Conservation (phyloP, 2,797 vertebrate species). For the Phoebastria nigripes region DNA sequence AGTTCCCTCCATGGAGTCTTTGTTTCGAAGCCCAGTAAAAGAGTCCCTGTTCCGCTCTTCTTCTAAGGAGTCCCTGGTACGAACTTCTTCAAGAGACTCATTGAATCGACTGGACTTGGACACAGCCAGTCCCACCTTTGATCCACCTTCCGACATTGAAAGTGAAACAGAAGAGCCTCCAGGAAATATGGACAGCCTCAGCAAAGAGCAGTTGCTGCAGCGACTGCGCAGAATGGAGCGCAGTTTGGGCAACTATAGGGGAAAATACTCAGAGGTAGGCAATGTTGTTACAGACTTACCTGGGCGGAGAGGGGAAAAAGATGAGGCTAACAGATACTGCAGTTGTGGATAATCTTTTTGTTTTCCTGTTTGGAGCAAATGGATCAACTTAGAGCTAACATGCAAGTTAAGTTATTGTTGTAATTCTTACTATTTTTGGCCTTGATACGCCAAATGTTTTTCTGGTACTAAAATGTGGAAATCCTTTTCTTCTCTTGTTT, state of each 20-base stretch:
- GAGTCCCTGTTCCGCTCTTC: slow-evolving; percentile 86
- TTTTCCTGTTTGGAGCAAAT: not conserved
- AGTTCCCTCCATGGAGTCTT: slow-evolving; percentile 91
- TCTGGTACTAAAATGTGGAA: not conserved
- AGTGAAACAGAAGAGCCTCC: slow-evolving; percentile 88
- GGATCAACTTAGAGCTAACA: not conserved
- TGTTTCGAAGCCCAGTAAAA: slow-evolving; percentile 87
- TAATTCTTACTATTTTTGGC: not conserved
- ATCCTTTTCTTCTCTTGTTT: not conserved
- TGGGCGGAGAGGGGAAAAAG: not conserved
- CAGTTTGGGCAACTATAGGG: slow-evolving; percentile 87
- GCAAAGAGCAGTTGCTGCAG: slow-evolving; percentile 87
- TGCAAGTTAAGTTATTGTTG: not conserved
- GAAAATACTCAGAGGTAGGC: slow-evolving; percentile 91
- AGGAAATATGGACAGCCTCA: slow-evolving; percentile 78
- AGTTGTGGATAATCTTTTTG: not conserved
- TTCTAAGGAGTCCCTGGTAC: slow-evolving; percentile 88
- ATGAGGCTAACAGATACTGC: not conserved
- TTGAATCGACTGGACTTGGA: slow-evolving; percentile 83
- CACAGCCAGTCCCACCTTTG: slow-evolving; percentile 71
- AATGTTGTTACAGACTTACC: not conserved
- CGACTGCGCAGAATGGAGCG: slow-evolving; percentile 84
- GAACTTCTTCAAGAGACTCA: slow-evolving; percentile 88
- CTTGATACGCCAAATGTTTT: not conserved
- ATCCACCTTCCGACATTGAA: slow-evolving; percentile 91